A percentile compares a stretch with the other conserved stretches of the same genome.
phyloP scores from a whole-genome alignment of 2,888 invertebrate genomes.

The Thereva nobilitata region DNA sequence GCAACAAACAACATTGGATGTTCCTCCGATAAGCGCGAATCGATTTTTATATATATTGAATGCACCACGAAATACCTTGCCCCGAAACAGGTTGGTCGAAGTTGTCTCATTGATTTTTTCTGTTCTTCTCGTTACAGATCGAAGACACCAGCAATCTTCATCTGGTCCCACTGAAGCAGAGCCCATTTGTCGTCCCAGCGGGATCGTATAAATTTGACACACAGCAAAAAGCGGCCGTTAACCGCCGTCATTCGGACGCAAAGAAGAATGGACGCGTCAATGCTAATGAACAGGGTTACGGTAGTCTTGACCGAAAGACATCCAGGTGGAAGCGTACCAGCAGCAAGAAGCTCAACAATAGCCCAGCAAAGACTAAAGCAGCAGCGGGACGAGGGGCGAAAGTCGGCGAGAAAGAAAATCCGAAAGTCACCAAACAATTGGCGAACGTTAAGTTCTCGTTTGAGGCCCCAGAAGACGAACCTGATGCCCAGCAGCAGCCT shows the following conservation, averaged over 20 bases:
- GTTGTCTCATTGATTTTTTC: constrained; percentile 5
- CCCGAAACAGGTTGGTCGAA: constrained; percentile 1
- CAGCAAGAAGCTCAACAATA: constrained; percentile 21
- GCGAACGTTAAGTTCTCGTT: constrained; percentile 32
- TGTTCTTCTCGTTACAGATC: constrained; percentile 11
- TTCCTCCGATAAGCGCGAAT: too few relatives aligned
- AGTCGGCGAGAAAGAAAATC: constrained; percentile 13
- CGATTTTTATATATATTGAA: too few relatives aligned
- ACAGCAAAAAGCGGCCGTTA: constrained; percentile 14
- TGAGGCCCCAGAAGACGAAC: neutral
- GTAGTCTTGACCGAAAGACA: constrained; percentile 17
- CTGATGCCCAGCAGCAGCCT: neutral
- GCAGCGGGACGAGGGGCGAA: constrained; percentile 6
- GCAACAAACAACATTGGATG: neutral
- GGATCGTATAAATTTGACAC: constrained; percentile 25
- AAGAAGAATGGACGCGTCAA: constrained; percentile 6
- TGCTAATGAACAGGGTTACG: constrained; percentile 6
- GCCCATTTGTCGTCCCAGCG: constrained; percentile 8
- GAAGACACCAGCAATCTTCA: constrained; percentile 31
- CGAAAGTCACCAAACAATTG: constrained; percentile 35
- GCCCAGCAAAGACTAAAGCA: neutral
- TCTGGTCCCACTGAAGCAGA: constrained; percentile 31
- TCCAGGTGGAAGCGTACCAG: constrained; percentile 19
- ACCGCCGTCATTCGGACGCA: constrained; percentile 22
- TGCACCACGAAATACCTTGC: too few relatives aligned